Base-by-base conservation (phyloP, 1,140 invertebrate species). In the Drosophila orosa region DNA sequence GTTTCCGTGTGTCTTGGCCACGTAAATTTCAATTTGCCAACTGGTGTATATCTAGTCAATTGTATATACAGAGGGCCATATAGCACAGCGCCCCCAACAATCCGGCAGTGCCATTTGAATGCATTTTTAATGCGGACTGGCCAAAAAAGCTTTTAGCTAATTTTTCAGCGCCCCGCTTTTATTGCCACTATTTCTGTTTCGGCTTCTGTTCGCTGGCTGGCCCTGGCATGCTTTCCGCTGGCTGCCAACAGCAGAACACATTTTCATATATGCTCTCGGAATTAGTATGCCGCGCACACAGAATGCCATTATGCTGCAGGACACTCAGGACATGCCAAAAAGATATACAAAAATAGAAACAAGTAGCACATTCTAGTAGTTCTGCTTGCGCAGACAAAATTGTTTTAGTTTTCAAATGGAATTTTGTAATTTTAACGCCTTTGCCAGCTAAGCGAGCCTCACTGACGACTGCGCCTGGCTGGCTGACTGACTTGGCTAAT, bases 381-480 rank as follows among this genome's bases (percentile, higher is more conserved):
- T 80, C 39, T 61, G 63, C 59, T 68, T 61, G 47, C 47, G 74
- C 67, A 52, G 61, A 42, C 29, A 67, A 85, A 89, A 89, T 89
- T 89, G 84, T 89, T 89, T 89, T 89, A 89, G 80, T 89, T 89
- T 89, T 75, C 84, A 89, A 89, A 89, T 89, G 84, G 84, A 89
- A 89, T 89, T 89, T 89, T 84, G 84, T 80, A 89, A 89, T 89
- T 89, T 89, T 89, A 89, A 89, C 84, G 85, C 77, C 80, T 89
- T 80, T 74, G 60, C 65, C 40, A 39, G 50, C 50, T 35, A 35
- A 33, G 57, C 33, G 57, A 56, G 25, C 33, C 35, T 31, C 15
- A 25, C 52, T 44, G 61, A 39, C 47, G 27, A 31, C 47, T 24
- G 45, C 27, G 50, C 56, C 42, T 48, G 37, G 10, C 39, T 12